Percentiles rank a stretch among this genome's conserved stretches.
Evolutionary conservation across 2,797 vertebrate species (phyloP).

Genomic region (Rhynchonycteris naso): DNA sequence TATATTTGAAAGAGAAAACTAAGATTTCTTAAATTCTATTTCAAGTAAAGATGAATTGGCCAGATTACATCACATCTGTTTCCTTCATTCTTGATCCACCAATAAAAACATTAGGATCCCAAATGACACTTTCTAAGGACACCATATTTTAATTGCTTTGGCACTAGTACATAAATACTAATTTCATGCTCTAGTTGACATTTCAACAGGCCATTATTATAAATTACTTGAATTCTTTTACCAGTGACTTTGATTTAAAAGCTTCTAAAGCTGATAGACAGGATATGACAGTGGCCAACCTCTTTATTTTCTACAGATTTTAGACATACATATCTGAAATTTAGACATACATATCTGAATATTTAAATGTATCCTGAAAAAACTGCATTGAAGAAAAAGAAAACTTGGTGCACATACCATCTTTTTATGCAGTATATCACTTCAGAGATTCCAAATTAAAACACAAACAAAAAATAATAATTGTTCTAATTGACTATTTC

Average conservation of each 20-base stretch:
- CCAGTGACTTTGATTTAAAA: constrained; percentile 70
- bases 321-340: neutral
- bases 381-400: constrained; percentile 41
- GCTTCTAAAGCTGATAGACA: constrained; percentile 28
- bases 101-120: constrained; percentile 22
- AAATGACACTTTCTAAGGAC: constrained; percentile 46
- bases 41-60: constrained; percentile 5
- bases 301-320: constrained; percentile 10
- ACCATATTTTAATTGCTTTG: constrained; percentile 55
- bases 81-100: neutral
- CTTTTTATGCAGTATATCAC: neutral
- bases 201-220: constrained; percentile 69
- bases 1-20: constrained; percentile 20
- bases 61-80: neutral
- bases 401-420: neutral
- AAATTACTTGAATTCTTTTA: constrained; percentile 72
- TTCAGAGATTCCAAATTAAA: constrained; percentile 30
- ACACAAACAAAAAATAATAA: neutral
- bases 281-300: neutral
- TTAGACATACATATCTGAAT: too few species aligned
- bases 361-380: neutral
- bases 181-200: constrained; percentile 59
- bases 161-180: constrained; percentile 62
- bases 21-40: constrained; percentile 10
- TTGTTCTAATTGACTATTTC: neutral